Evolutionary conservation across 2,888 invertebrate species (phyloP).

Genomic region (Keiferia lycopersicella): DNA sequence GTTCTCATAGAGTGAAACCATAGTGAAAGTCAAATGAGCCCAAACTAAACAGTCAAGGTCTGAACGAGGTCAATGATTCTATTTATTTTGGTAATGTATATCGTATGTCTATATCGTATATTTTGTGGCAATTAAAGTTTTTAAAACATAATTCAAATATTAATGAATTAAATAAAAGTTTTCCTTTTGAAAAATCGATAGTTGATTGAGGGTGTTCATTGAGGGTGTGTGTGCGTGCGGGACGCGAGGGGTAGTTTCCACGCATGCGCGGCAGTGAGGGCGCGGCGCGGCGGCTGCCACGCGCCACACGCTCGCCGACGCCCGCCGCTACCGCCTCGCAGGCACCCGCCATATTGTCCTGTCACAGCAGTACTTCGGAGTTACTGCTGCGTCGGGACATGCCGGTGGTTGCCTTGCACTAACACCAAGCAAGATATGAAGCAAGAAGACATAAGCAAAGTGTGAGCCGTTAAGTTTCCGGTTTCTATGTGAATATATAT

Average conservation of each 20-base stretch:
- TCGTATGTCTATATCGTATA: too few relatives aligned
- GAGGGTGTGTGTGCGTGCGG: slow-evolving; percentile 59
- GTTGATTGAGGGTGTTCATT: slow-evolving; percentile 74
- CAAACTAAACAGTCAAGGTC: neutral
- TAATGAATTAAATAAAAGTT: slow-evolving; percentile 57
- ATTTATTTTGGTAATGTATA: too few relatives aligned
- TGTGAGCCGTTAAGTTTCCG: neutral
- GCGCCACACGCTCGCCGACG: slow-evolving; percentile 79
- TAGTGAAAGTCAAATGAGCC: neutral
- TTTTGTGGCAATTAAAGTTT: too few relatives aligned
- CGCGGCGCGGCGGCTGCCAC: slow-evolving; percentile 60
- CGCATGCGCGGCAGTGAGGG: slow-evolving; percentile 69
- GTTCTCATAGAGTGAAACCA: neutral
- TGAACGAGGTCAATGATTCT: slow-evolving; percentile 43
- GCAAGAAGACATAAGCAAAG: neutral
- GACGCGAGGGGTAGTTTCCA: slow-evolving; percentile 47
- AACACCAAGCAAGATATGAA: slow-evolving; percentile 30
- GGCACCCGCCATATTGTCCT: slow-evolving; percentile 96
- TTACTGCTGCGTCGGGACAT: slow-evolving; percentile 98
- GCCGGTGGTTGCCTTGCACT: slow-evolving; percentile 63
- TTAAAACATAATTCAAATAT: slow-evolving; percentile 15
- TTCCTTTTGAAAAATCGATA: slow-evolving; percentile 70
- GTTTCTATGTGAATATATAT: neutral
- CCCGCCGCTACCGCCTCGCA: slow-evolving; percentile 62
- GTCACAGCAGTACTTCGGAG: slow-evolving; percentile 95